These are phyloP conservation scores for Calliopum simillimum DNA, from an alignment of 2,888 invertebrate genomes.

Conservation along the genomic window DNA sequence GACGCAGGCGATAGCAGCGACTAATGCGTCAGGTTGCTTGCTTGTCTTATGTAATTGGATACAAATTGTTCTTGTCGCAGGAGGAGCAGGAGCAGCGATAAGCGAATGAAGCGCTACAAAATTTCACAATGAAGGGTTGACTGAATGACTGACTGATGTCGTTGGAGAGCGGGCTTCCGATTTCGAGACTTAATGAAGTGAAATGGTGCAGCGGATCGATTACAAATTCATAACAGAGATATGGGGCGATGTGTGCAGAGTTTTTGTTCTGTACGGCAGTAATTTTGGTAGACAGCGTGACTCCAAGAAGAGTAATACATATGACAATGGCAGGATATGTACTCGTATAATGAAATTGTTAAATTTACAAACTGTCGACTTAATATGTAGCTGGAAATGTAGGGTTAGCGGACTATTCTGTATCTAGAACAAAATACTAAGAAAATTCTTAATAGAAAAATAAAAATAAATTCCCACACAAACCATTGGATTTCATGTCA, in stretches of 20 bases:
- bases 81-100: neutral
- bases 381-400: no score
- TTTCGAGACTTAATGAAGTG: slow-evolving; percentile 32
- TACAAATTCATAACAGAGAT: slow-evolving; percentile 12
- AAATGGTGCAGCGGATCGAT: slow-evolving; percentile 30
- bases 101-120: slow-evolving; percentile 24
- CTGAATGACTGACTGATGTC: neutral
- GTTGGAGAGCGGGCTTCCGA: slow-evolving; percentile 13
- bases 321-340: neutral
- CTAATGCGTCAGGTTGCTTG: slow-evolving; percentile 6
- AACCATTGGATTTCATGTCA: no score
- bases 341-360: no score
- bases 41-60: slow-evolving; percentile 18
- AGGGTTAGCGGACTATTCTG: no score
- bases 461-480: no score
- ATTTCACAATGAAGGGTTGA: slow-evolving; percentile 22
- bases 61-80: neutral
- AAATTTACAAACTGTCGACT: no score
- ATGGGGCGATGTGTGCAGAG: no score
- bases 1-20: neutral
- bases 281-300: slow-evolving; percentile 27
- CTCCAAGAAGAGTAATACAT: slow-evolving; percentile 1
- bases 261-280: no score
- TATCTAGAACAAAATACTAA: no score
- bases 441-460: no score